These are phyloP conservation scores for Callinectes sapidus DNA, from an alignment of 2,888 invertebrate genomes.

Conservation along the genomic window DNA sequence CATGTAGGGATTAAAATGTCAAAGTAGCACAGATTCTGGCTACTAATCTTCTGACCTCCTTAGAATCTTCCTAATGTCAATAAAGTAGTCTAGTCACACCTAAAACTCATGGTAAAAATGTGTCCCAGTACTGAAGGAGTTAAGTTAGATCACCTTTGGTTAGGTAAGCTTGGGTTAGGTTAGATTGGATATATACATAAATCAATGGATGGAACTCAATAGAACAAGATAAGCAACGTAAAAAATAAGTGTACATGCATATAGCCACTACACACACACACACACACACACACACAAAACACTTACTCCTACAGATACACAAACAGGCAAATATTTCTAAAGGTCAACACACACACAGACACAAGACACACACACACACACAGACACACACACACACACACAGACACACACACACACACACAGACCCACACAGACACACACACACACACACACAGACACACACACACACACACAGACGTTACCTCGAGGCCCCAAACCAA, in stretches of 20 bases:
- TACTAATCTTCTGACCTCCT: no score
- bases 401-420: neutral
- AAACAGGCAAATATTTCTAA: neutral
- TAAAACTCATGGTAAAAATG: no score
- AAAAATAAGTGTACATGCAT: neutral
- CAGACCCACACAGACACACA: neutral
- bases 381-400: neutral
- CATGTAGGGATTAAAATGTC: no score
- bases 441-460: neutral
- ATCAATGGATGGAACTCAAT: neutral
- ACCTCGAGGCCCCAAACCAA: conserved; percentile 62
- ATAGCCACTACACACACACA: neutral
- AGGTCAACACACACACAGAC: neutral
- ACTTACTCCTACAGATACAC: neutral
- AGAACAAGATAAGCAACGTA: neutral
- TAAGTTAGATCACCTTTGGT: no score
- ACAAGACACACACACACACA: neutral
- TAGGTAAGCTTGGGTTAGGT: no score
- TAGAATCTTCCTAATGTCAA: no score
- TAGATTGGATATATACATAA: neutral
- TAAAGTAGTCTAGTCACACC: no score
- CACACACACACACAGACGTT: conserved; percentile 20
- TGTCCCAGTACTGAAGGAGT: no score
- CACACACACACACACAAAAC: neutral
- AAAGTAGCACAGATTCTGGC: no score